Percentiles rank a stretch among this genome's conserved stretches.
phyloP scores from a whole-genome alignment of 2,113 vertebrate species.

The Thymallus thymallus region DNA sequence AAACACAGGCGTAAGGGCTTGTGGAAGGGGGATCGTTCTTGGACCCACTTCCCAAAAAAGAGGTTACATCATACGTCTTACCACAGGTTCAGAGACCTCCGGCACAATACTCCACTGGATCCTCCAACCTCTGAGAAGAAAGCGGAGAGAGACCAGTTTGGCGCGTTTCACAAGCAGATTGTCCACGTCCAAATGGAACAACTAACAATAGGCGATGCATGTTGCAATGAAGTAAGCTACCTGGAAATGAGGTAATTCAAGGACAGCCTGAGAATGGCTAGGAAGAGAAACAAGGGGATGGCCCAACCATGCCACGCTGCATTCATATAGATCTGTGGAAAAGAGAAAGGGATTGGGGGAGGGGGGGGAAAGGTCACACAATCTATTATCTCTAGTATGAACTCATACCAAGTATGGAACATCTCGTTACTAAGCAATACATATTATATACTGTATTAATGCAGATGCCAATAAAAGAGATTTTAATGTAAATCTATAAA shows the following conservation, averaged over 20 bases:
- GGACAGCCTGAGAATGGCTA: conserved; percentile 93
- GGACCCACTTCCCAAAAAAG: too few species aligned
- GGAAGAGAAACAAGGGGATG: conserved; percentile 95
- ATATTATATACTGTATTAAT: neutral
- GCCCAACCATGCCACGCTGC: conserved; percentile 97
- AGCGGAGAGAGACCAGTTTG: neutral
- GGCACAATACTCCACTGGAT: conserved; percentile 99
- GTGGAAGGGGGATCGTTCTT: too few species aligned
- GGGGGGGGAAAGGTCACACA: neutral
- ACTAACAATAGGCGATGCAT: neutral
- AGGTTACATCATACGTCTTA: conserved; percentile 59
- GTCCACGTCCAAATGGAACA: neutral
- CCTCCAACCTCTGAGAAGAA: conserved; percentile 88
- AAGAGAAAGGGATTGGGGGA: neutral
- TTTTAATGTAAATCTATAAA: neutral
- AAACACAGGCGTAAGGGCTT: too few species aligned
- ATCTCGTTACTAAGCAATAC: neutral
- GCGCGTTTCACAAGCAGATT: neutral
- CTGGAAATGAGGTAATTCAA: conserved; percentile 98
- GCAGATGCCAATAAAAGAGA: too few species aligned
- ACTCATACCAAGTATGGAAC: neutral
- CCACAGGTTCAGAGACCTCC: conserved; percentile 89
- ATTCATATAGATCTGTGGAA: conserved; percentile 90
- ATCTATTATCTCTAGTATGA: neutral
- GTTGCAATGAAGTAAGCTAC: conserved; percentile 59